Base-by-base conservation (phyloP, 2,113 vertebrate genomes). In the Globicephala melas region DNA sequence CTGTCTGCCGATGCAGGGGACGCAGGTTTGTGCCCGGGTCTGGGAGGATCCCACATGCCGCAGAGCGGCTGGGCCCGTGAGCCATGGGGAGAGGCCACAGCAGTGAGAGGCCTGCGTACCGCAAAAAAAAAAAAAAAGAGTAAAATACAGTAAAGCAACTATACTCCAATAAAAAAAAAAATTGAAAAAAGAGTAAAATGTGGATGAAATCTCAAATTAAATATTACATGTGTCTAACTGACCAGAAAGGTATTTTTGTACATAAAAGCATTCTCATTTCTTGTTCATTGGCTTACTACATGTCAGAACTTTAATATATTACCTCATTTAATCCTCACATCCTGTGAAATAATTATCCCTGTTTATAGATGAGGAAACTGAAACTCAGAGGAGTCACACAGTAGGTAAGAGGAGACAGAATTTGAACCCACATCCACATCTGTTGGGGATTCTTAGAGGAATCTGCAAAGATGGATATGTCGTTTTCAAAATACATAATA, bases 401-500 rank as follows among this genome's bases (percentile, higher is more conserved):
- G 41, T 26, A 77, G 62, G 20, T 96, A 81, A 87, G 36, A 91
- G 55, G 55, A 93, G 55, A 62, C 41, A 95, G 44, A 74, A 89
- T 90, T 92, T 60, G 41, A 94, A 94, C 86, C 21, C 21, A 77
- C 18, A 41, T 68, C 68, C 21, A 77, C 18, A 41, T 68, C 68
- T 80, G 33, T 77, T 92, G 26, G 63, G 85, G 28, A 86, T 90
- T 84, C 33, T 89, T 86, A 73, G 4, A 94, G 25, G 38, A 92
- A 60, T 77, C 21, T 68, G 50, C 18, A 95, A 86, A 94, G 53
- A 68, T 76, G 7, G 15, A 36, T 86, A 17, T 73, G 18, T 77
- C 58, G 97, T 95, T 80, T 95, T 97, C 95, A 98, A 77, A 97
- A 98, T 82, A 83, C 21, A 81, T 96, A 87, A 50, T 63, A 97